Conservation (phyloP, 2,888 invertebrate species). For the Callyntrura sp. region DNA sequence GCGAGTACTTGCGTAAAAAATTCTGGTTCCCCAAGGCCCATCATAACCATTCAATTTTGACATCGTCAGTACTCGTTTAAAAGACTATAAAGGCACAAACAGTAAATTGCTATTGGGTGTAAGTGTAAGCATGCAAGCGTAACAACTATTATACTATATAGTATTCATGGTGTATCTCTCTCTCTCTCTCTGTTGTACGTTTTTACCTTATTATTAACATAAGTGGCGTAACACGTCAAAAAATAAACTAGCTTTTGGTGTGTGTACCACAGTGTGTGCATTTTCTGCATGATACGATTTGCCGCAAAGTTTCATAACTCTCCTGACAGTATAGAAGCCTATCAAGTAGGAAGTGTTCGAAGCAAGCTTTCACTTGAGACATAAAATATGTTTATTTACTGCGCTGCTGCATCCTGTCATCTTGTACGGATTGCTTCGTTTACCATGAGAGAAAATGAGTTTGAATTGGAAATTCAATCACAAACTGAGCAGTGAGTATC, state of each 20-base stretch:
- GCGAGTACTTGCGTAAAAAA: not conserved
- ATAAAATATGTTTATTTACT: conserved; percentile 3
- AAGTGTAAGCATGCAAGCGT: conserved; percentile 1
- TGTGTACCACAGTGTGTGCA: not conserved
- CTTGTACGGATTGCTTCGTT: not conserved
- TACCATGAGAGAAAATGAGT: not conserved
- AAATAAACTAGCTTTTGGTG: not conserved
- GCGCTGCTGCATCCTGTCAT: not conserved
- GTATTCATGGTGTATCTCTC: not conserved
- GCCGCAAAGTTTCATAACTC: not conserved
- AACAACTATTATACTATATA: not conserved
- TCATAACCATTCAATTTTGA: conserved; percentile 32
- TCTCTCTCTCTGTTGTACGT: not conserved
- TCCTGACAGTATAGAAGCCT: not conserved
- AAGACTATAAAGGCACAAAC: not conserved
- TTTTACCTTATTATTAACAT: conserved; percentile 2
- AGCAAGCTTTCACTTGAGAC: conserved; percentile 33
- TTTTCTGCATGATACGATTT: not conserved
- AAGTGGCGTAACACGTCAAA: not conserved
- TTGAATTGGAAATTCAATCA: not conserved
- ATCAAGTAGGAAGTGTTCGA: conserved; percentile 31
- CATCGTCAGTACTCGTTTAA: conserved; percentile 19
- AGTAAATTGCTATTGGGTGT: not conserved
- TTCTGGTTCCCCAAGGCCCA: conserved; percentile 47
- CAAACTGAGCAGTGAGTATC: not conserved